Evolutionary conservation across 2,113 vertebrate species (phyloP).

Genomic region (Periophthalmodon schlosseri): DNA sequence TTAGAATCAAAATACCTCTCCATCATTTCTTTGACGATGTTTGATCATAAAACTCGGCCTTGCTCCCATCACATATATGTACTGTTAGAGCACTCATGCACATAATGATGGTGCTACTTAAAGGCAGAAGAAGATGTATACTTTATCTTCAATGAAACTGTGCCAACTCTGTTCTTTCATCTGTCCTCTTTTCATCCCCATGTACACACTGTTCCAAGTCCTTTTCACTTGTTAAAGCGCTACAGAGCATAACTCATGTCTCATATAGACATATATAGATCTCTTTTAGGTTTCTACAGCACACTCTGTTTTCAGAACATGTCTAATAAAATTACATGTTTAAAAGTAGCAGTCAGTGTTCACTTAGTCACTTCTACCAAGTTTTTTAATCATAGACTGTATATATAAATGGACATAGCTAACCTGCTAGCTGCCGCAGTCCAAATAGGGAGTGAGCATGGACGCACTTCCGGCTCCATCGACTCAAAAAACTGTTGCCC

Average conservation of each 20-base stretch:
- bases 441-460: no score
- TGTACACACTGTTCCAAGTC: constrained; percentile 8
- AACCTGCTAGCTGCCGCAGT: no score
- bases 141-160: constrained; percentile 17
- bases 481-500: no score
- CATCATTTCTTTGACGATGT: neutral
- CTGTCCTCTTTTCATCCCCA: constrained; percentile 34
- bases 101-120: neutral
- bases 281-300: no score
- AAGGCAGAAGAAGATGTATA: neutral
- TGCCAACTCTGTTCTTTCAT: constrained; percentile 29
- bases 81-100: neutral
- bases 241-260: no score
- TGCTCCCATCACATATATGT: neutral
- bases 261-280: neutral
- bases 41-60: neutral
- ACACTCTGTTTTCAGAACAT: neutral
- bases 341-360: no score
- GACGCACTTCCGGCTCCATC: no score
- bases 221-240: constrained; percentile 12
- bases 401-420: no score
- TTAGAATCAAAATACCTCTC: neutral
- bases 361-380: no score
- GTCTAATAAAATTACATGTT: neutral
- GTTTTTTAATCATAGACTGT: no score